These are phyloP conservation scores for Aphelinus certus DNA, from an alignment of 1,140 invertebrate genomes.

Conservation along the genomic window DNA sequence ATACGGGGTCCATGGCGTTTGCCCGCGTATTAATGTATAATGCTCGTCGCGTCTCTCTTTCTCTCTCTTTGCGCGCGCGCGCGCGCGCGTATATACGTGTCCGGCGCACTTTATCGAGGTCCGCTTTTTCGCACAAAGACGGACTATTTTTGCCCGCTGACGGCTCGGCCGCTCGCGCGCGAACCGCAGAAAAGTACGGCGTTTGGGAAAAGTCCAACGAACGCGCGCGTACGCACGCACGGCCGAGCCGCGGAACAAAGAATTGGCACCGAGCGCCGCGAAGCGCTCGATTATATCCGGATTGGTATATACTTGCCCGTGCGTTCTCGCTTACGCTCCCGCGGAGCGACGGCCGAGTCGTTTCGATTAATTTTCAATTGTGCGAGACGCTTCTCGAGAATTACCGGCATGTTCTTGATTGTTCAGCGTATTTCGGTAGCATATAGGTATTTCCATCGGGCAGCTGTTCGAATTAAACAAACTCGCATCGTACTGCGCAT, in stretches of 20 bases:
- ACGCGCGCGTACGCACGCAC: slow-evolving; percentile 35
- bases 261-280: background rate
- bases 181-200: background rate
- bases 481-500: too few species aligned
- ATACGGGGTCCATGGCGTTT: background rate
- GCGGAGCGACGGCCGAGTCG: background rate
- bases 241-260: slow-evolving; percentile 35
- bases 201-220: slow-evolving; percentile 24
- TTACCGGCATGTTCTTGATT: too few species aligned
- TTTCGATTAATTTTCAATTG: too few species aligned
- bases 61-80: too few species aligned
- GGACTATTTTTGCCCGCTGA: slow-evolving; percentile 20
- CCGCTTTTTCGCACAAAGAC: slow-evolving; percentile 14
- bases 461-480: too few species aligned
- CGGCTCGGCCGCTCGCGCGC: slow-evolving; percentile 2
- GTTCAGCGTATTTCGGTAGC: too few species aligned
- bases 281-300: background rate
- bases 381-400: too few species aligned
- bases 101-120: background rate
- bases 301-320: background rate
- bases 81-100: too few species aligned
- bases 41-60: too few species aligned
- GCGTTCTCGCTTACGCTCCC: background rate
- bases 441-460: too few species aligned
- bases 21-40: too few species aligned